phyloP scores from a whole-genome alignment of 2,888 invertebrate species.

The Hofmannophila pseudospretella region DNA sequence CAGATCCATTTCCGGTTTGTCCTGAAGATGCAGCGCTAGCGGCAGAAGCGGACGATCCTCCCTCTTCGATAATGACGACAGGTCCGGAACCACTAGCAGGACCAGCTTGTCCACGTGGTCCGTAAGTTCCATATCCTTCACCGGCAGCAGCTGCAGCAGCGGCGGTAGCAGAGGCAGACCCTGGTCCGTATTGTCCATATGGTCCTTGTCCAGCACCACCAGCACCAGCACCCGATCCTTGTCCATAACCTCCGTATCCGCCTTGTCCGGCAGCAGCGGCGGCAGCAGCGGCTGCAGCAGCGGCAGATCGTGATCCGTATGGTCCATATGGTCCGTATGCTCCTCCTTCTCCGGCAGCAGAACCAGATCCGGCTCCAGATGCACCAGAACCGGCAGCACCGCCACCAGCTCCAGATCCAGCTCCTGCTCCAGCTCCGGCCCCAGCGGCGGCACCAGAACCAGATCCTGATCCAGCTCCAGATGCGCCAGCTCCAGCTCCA shows the following conservation, averaged over 20 bases:
- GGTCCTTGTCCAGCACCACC: not conserved
- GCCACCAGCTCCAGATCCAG: not conserved
- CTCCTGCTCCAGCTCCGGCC: constrained; percentile 3
- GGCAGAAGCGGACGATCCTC: no score
- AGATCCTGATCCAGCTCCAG: not conserved
- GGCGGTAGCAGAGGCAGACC: no score
- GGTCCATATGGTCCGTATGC: constrained; percentile 5
- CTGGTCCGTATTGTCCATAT: not conserved
- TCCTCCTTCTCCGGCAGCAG: constrained; percentile 5
- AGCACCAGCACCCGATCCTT: not conserved
- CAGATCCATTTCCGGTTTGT: no score
- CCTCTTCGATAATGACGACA: no score
- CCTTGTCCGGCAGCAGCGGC: not conserved
- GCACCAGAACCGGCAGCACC: no score
- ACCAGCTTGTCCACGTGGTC: no score
- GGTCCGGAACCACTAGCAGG: no score
- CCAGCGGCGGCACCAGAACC: constrained; percentile 1
- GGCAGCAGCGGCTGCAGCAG: constrained; percentile 3
- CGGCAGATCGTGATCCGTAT: constrained; percentile 1
- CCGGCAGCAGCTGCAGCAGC: not conserved
- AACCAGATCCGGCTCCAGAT: not conserved
- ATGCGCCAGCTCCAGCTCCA: not conserved
- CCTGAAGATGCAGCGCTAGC: not conserved
- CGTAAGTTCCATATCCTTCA: no score
- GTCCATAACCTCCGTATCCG: not conserved